Base-by-base conservation (phyloP, 2,888 invertebrate species). In the Platycheirus albimanus region DNA sequence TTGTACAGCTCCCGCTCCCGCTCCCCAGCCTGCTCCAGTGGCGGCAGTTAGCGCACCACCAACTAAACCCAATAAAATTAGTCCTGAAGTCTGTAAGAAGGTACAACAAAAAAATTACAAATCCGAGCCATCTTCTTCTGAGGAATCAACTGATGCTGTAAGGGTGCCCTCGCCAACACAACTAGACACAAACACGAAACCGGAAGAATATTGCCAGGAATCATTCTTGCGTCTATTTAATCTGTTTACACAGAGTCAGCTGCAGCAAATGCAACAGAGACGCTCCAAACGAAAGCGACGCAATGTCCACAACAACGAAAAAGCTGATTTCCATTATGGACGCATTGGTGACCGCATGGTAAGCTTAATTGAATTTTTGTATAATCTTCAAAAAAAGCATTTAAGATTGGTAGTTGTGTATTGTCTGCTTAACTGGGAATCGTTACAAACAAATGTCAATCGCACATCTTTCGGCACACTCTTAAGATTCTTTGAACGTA, bases 261-360 rank as follows among this genome's bases (percentile, higher is more conserved):
- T 88, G 6, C 86, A 88, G 43, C 87, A 87, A 61, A 81, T 91
- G 80, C 88, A 88, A 54, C 89, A 90, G 72, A 87, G 90, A 0
- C 88, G 90, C 30, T 90, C 90, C 0, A 90, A 90, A 76, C 87
- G 91, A n/a, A 88, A 88, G 49, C 88, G 90, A 1, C 89, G 91
- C 11, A 88, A 87, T 33, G 90, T 90, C 0, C 88, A 89, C 54
- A 90, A 88, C 75, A 90, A 88, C 15, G 89, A 89, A 20, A 88
- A 87, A 17, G 87, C 87, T n/a, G 91, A 89, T 77, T 91, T 88
- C 75, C 90, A 90, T 72, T 91, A 91, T 85, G 91, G 90, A 11
- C 88, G 88, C 33, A 87, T 90, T 80, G 90, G 86, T 56, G 56
- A 86, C 54, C 54, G 89, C 24, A 88, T 88, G 54, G 86, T 78